Evolutionary conservation across 2,888 invertebrate species (phyloP), one percentile per base, ranked within the genome.

Genomic region (Noctua janthina): DNA sequence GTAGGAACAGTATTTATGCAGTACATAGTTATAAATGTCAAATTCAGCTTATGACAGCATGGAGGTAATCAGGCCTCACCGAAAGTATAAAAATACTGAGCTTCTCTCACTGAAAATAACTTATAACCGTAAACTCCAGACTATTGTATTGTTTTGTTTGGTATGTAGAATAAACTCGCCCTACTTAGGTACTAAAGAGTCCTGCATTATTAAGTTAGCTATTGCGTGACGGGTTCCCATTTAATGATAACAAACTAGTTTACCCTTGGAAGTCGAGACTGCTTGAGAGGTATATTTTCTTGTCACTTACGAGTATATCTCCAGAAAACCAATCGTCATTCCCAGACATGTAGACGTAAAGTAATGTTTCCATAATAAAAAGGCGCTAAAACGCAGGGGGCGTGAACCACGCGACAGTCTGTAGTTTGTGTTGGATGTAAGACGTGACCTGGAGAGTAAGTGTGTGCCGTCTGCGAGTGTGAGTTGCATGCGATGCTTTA

Each of bases 391-490:
- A 86, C 43, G 68, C 43, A 29, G 29, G 29, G 29, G 29, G 62
- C 67, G 71, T 46, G 76, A 20, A 51, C 74, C 71, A 71, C 85
- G 70, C 67, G 76, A 39, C 66, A 72, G 56, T n/a, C 68, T 67
- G 73, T 66, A 81, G 82, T 76, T 72, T 72, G 74, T 75, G 72
- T 78, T 69, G 54, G 82, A 74, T 74, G 71, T 13, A 10, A 29
- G 46, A 86, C 84, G 84, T 84, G 86, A 82, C 68, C 35, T n/a
- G 84, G 29, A 76, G 39, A 54, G 39, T 72, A 86, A 86, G 71
- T 39, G 17, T 15, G 49, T 43, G 2, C 17, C 8, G 82, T 56
- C 74, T 71, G 82, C 66, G 71, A 49, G 69, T 69, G 64, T 77
- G 70, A 43, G 83, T 0, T n/a, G 56, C 56, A 43, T 67, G 80